phyloP scores from a whole-genome alignment of 2,797 vertebrate genomes.

The Menidia menidia region DNA sequence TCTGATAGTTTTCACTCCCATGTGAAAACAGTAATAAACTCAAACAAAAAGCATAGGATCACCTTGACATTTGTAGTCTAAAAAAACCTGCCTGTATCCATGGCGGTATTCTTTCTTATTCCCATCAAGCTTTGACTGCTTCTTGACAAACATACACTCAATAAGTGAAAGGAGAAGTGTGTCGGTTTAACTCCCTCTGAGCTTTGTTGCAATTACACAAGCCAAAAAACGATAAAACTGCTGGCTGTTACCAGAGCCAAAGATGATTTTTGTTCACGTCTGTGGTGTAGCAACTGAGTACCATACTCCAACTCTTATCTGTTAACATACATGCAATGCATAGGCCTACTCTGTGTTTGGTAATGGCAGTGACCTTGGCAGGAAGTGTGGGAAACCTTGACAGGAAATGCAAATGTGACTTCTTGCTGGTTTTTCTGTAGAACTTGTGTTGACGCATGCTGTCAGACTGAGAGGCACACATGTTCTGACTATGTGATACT shows the following conservation, averaged over 20 bases:
- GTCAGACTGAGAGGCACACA: neutral
- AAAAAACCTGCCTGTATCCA: neutral
- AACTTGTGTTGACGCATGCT: slow-evolving; percentile 31
- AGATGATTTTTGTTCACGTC: slow-evolving; percentile 11
- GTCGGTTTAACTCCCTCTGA: neutral
- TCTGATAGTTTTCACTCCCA: neutral
- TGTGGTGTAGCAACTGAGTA: slow-evolving; percentile 1
- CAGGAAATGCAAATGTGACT: slow-evolving; percentile 63
- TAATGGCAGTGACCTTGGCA: slow-evolving; percentile 41
- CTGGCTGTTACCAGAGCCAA: neutral
- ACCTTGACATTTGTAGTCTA: slow-evolving; percentile 8
- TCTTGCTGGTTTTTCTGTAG: slow-evolving; percentile 48
- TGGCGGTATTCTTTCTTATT: slow-evolving; percentile 1
- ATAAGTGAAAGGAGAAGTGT: neutral
- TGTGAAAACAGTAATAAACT: neutral
- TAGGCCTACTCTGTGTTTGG: slow-evolving; percentile 7
- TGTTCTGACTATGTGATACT: neutral
- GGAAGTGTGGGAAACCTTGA: slow-evolving; percentile 58
- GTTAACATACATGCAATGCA: neutral
- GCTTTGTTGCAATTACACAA: neutral
- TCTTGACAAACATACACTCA: neutral
- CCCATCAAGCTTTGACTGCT: neutral
- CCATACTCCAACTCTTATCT: neutral
- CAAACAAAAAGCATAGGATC: neutral
- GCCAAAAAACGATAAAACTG: slow-evolving; percentile 8